A percentile compares a stretch with the other conserved stretches of the same genome.
Conservation (phyloP, 2,113 vertebrate species). For the Sylvilagus bachmani region DNA sequence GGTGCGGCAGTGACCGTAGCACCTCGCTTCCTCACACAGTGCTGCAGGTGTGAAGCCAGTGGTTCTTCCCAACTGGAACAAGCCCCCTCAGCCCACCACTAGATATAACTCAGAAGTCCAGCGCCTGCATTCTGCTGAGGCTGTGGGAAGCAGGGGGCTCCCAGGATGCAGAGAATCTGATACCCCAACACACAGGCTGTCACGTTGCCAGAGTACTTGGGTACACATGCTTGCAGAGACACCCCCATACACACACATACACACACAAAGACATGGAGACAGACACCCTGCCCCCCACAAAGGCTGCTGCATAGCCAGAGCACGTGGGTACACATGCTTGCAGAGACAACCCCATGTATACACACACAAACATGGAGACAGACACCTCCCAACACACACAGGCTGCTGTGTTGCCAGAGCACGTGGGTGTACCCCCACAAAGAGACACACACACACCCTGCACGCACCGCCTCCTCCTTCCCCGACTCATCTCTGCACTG, state of each 20-base stretch:
- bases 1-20: no score
- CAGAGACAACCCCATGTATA: no score
- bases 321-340: background rate
- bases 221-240: background rate
- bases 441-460: no score
- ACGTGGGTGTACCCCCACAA: background rate
- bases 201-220: no score
- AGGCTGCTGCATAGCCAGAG: background rate
- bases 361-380: no score
- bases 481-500: background rate
- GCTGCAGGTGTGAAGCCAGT: background rate
- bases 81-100: background rate
- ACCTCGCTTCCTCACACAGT: accelerated
- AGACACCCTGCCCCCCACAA: no score
- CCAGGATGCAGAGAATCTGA: background rate
- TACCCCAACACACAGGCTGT: background rate
- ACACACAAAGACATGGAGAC: no score
- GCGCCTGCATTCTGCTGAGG: background rate
- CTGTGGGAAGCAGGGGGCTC: background rate
- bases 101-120: background rate
- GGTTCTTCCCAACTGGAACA: background rate
- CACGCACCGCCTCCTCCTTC: background rate
- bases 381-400: background rate
- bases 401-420: background rate
- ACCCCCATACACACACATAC: no score